Percentiles rank a stretch among this genome's conserved stretches.
Evolutionary conservation across 1,140 invertebrate genomes (phyloP).

Genomic region (Drosophila albomicans): DNA sequence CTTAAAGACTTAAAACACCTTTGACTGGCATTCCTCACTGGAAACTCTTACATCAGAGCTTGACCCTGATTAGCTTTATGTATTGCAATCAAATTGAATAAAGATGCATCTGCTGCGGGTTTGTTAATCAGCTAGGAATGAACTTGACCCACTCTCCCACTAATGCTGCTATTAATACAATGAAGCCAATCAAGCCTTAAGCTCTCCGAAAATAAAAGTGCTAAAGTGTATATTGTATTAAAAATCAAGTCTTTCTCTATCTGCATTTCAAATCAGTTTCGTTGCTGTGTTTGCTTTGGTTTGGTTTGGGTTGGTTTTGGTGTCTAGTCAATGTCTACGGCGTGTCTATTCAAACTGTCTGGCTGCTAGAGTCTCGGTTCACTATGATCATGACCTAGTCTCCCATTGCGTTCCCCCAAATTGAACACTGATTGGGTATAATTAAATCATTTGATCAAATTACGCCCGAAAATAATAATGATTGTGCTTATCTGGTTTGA

Average conservation of each 20-base stretch:
- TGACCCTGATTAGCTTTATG: too few relatives aligned
- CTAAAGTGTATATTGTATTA: background rate
- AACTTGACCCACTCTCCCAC: background rate
- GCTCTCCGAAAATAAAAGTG: background rate
- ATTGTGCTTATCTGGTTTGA: background rate
- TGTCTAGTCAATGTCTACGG: background rate
- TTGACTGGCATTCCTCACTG: too few relatives aligned
- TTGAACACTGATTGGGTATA: conserved; percentile 3
- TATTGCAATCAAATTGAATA: background rate
- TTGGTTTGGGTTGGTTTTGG: background rate
- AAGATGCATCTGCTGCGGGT: background rate
- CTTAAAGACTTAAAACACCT: too few relatives aligned
- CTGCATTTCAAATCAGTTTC: background rate
- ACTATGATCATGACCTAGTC: conserved; percentile 28
- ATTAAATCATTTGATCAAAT: conserved; percentile 30
- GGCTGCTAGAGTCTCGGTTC: background rate
- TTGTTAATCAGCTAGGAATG: conserved; percentile 1
- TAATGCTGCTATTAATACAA: background rate
- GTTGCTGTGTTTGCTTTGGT: too few relatives aligned
- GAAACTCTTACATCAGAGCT: too few relatives aligned
- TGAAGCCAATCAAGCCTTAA: background rate
- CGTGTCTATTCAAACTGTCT: background rate
- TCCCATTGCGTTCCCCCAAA: background rate
- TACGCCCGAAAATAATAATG: conserved; percentile 17
- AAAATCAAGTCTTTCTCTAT: background rate